Percentiles rank a stretch among this genome's conserved stretches.
phyloP scores from a whole-genome alignment of 1,140 invertebrate species.

The Gonioctena quinquepunctata region DNA sequence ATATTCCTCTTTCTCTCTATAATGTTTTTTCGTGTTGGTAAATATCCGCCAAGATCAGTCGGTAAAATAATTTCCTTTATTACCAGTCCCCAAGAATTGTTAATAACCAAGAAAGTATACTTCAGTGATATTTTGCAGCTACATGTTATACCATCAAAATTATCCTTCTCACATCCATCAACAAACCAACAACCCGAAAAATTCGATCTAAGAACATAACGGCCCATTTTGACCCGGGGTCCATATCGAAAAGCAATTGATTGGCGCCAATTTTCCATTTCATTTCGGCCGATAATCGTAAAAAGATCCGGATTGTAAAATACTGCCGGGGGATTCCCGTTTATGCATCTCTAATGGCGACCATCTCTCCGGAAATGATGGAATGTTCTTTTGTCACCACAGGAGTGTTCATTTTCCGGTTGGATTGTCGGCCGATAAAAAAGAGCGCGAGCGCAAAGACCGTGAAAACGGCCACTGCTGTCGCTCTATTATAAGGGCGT shows the following conservation, averaged over 20 bases:
- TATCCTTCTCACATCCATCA: not conserved
- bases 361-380: slow-evolving; percentile 51
- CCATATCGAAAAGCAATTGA: slow-evolving; percentile 20
- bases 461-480: slow-evolving; percentile 34
- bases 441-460: slow-evolving; percentile 43
- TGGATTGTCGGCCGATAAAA: slow-evolving; percentile 52
- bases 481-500: slow-evolving; percentile 9
- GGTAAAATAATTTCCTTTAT: too few relatives aligned
- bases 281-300: slow-evolving; percentile 31
- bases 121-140: too few relatives aligned
- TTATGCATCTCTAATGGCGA: slow-evolving; percentile 33
- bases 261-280: slow-evolving; percentile 34
- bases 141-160: too few relatives aligned
- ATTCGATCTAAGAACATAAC: not conserved
- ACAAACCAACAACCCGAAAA: not conserved
- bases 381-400: slow-evolving; percentile 55
- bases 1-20: too few relatives aligned
- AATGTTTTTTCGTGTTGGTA: too few relatives aligned
- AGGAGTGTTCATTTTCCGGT: slow-evolving; percentile 55
- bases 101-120: too few relatives aligned
- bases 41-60: too few relatives aligned
- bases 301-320: slow-evolving; percentile 30
- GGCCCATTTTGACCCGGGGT: not conserved
- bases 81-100: too few relatives aligned
- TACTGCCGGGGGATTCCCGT: slow-evolving; percentile 29